phyloP scores from a whole-genome alignment of 2,113 vertebrate genomes.

The Osmerus mordax region DNA sequence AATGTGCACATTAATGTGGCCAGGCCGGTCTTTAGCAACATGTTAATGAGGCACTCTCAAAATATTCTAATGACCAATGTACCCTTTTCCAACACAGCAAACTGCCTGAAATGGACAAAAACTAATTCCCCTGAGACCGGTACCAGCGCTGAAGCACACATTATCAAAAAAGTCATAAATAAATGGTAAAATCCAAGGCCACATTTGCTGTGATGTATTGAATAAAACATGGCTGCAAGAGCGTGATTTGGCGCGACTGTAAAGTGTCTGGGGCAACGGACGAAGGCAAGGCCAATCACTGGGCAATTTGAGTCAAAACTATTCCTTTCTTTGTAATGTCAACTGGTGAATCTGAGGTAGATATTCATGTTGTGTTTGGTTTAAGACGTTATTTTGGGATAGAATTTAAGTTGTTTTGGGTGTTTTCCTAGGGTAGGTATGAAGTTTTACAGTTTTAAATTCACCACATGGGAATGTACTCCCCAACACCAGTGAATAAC shows the following conservation, averaged over 20 bases:
- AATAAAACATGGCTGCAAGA: conserved; percentile 27
- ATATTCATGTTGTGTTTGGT: too few species aligned
- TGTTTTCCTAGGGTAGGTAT: too few species aligned
- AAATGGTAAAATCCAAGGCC: conserved; percentile 17
- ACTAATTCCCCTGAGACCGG: not conserved
- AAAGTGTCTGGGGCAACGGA: not conserved
- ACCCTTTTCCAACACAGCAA: not conserved
- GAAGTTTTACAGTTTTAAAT: too few species aligned
- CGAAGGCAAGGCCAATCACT: not conserved
- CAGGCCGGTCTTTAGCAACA: conserved; percentile 17
- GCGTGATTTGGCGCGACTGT: conserved; percentile 10
- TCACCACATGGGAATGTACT: too few species aligned
- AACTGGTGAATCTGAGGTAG: not conserved
- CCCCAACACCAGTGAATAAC: too few species aligned
- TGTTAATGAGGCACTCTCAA: conserved; percentile 26
- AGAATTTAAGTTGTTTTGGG: too few species aligned
- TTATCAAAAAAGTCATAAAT: not conserved
- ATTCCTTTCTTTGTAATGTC: not conserved
- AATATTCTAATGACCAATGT: conserved; percentile 2
- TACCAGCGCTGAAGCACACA: not conserved
- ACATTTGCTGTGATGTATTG: conserved; percentile 7
- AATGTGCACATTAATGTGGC: conserved; percentile 35
- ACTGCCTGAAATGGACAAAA: conserved; percentile 4
- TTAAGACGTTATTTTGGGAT: too few species aligned
- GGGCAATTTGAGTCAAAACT: not conserved